Evolutionary conservation across 2,888 invertebrate species (phyloP).

Genomic region (Neuroscelio doddi): DNA sequence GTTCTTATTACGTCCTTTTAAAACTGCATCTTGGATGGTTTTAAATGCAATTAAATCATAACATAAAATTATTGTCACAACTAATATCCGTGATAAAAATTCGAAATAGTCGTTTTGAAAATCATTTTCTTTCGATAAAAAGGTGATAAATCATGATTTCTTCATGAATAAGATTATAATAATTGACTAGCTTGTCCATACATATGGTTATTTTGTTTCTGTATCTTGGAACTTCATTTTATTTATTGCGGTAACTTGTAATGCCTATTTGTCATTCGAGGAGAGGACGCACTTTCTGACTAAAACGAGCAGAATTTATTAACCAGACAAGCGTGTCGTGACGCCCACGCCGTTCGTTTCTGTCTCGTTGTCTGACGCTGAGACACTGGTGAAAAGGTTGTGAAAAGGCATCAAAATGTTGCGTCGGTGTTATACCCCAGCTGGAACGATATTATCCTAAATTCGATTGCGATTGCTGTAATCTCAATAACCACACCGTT

Average conservation of each 20-base stretch:
- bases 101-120: too few relatives aligned
- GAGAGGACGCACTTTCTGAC: conserved; percentile 37
- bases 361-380: conserved; percentile 30
- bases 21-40: too few relatives aligned
- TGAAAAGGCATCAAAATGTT: conserved; percentile 22
- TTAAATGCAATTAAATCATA: too few relatives aligned
- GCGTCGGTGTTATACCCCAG: neutral
- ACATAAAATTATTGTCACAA: too few relatives aligned
- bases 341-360: conserved; percentile 39
- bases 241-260: conserved; percentile 39
- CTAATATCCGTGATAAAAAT: too few relatives aligned
- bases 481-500: conserved; percentile 1
- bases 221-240: conserved; percentile 22
- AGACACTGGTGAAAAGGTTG: conserved; percentile 36
- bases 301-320: conserved; percentile 43
- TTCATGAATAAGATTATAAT: conserved; percentile 16
- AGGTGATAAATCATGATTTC: too few relatives aligned
- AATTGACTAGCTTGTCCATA: conserved; percentile 12
- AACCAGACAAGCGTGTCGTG: conserved; percentile 41
- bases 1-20: too few relatives aligned
- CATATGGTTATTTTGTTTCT: conserved; percentile 22
- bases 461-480: conserved; percentile 11
- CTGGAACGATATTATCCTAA: conserved; percentile 14
- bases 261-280: conserved; percentile 40
- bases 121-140: neutral